Evolutionary conservation across 2,797 vertebrate genomes (phyloP), one percentile per base, ranked within the genome.

Genomic region (Microhierax caerulescens): DNA sequence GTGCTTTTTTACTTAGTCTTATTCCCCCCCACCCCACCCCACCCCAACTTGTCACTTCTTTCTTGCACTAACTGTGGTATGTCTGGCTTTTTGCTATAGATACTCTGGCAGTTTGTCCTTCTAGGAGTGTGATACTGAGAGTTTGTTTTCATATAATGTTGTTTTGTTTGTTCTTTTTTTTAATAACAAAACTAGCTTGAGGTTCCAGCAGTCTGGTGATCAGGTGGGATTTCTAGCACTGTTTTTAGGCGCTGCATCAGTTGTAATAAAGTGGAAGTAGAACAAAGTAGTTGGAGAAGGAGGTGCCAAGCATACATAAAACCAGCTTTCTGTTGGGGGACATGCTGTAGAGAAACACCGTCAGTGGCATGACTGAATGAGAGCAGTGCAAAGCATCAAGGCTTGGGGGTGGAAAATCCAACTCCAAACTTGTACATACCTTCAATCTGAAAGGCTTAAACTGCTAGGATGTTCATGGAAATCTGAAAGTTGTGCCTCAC

Each of bases 391-490:
- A 32, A 59, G 57, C n/a, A 3, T 37, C 21, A 7, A 56, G 65
- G 36, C 37, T 37, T 20, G 51, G 37, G 30, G 47, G 21, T 65
- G 64, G 47, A 51, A 54, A 56, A 34, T 24, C 37, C 34, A 28
- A 7, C 27, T 34, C 48, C 70, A 34, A 24, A 34, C 37, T 12
- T 12, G 0, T 16, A 1, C 3, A 3, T 9, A 5, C 8, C 19
- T 57, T n/a, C 1, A 0, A 1, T 0, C 32, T 64, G 65, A 12
- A 41, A 3, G 14, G 70, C 4, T 67, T 13, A 7, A 23, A 43
- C n/a, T 74, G 68, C 34, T 27, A 39, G n/a, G 41, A 18, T 48
- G 30, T 16, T 20, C 12, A 6, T 1, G 24, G 60, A 14, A n/a
- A 17, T 32, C 27, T 57, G 36, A 5, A 54, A 47, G 48, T 30